A percentile compares a stretch with the other conserved stretches of the same genome.
phyloP scores from a whole-genome alignment of 2,797 vertebrate genomes.

The Botia almorhae region DNA sequence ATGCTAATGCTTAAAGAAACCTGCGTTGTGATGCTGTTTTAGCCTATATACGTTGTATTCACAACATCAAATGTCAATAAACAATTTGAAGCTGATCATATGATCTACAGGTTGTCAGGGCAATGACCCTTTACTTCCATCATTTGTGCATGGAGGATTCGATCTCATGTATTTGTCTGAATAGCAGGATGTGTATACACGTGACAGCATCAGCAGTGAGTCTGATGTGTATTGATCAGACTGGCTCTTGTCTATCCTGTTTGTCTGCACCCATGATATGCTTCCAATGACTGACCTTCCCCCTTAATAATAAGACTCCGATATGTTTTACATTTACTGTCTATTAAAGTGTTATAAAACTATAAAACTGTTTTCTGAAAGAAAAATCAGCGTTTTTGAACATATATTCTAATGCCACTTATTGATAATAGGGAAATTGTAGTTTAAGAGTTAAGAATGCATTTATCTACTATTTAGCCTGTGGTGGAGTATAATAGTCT shows the following conservation, averaged over 20 bases:
- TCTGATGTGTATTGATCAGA: slow-evolving; percentile 27
- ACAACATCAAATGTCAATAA: not conserved
- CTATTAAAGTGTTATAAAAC: not conserved
- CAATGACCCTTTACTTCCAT: not conserved
- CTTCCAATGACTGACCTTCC: not conserved
- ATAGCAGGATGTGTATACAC: not conserved
- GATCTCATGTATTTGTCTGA: too few species aligned
- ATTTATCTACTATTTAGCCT: not conserved
- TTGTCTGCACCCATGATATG: slow-evolving; percentile 9
- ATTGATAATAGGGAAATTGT: not conserved
- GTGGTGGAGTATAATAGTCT: slow-evolving; percentile 12
- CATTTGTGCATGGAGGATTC: too few species aligned
- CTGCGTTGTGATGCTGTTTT: not conserved
- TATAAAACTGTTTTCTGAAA: not conserved
- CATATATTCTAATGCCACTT: not conserved
- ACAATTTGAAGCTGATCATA: not conserved
- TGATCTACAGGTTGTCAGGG: not conserved
- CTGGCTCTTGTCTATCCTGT: not conserved
- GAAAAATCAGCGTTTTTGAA: not conserved
- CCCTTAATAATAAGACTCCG: slow-evolving; percentile 1
- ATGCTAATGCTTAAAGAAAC: not conserved
- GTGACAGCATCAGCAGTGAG: not conserved
- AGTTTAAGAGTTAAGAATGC: slow-evolving; percentile 11
- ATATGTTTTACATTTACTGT: not conserved
- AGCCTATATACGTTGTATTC: not conserved